Conservation (phyloP, 2,888 invertebrate species). For the Agrochola circellaris region DNA sequence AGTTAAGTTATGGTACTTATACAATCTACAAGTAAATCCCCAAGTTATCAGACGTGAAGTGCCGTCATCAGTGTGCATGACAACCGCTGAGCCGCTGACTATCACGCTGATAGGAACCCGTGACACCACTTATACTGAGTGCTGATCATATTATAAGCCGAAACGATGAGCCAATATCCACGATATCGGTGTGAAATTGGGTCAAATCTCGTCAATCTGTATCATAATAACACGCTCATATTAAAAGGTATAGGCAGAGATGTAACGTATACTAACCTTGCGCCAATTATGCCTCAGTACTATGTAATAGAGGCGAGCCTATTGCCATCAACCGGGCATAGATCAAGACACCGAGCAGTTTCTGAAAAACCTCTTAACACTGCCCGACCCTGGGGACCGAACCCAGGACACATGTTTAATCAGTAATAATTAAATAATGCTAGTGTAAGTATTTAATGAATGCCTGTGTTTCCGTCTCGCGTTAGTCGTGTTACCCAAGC, state of each 20-base stretch:
- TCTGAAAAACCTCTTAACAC: not conserved
- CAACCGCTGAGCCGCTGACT: not conserved
- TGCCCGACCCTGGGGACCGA: not conserved
- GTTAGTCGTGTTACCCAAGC: not conserved
- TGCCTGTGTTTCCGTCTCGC: not conserved
- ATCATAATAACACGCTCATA: not conserved
- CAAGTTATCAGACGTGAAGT: not conserved
- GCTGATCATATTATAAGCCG: not conserved
- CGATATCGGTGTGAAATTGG: not conserved
- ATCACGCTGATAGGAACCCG: not conserved
- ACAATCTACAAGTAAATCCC: not conserved
- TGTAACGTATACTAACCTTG: not conserved
- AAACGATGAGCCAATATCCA: not conserved
- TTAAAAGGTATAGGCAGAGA: not conserved
- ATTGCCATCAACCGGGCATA: not conserved
- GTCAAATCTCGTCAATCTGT: too few relatives aligned
- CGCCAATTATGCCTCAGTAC: not conserved
- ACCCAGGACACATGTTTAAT: not conserved
- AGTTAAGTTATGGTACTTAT: too few relatives aligned
- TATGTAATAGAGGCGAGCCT: too few relatives aligned
- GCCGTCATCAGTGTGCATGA: not conserved
- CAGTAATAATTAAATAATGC: conserved; percentile 1
- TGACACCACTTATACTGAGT: not conserved
- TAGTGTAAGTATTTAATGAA: not conserved
- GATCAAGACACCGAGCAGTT: not conserved